phyloP scores from a whole-genome alignment of 1,140 invertebrate genomes.

The Pseudomyrmex flavicornis region DNA sequence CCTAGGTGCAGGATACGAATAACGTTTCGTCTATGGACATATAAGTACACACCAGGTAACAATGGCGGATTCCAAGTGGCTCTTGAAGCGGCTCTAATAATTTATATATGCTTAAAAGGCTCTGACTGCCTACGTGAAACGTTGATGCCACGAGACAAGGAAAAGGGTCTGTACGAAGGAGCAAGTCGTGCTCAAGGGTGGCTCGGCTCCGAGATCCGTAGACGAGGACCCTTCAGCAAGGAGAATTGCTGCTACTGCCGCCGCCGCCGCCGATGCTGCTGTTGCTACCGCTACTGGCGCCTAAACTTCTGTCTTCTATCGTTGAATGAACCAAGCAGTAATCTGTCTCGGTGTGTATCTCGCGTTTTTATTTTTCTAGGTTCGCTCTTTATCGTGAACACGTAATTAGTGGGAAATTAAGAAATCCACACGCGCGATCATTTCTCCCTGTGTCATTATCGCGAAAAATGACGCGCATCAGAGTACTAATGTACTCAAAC shows the following conservation, averaged over 20 bases:
- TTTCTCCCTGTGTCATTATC: not conserved
- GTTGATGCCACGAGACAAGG: slow-evolving; percentile 80
- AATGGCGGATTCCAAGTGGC: slow-evolving; percentile 79
- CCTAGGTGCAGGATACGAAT: slow-evolving; percentile 62
- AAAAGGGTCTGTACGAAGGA: slow-evolving; percentile 75
- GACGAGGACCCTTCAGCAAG: slow-evolving; percentile 79
- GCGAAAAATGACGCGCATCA: slow-evolving; percentile 1
- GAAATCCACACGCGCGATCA: not conserved
- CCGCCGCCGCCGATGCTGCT: slow-evolving; percentile 53
- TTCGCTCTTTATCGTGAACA: not conserved
- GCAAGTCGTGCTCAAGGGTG: slow-evolving; percentile 81
- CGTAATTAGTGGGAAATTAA: not conserved
- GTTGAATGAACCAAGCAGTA: slow-evolving; percentile 59
- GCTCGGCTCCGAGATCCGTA: slow-evolving; percentile 76
- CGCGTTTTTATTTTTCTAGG: not conserved
- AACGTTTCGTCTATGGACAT: slow-evolving; percentile 69
- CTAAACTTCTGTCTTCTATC: slow-evolving; percentile 76
- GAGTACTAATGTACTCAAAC: not conserved
- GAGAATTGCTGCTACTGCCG: slow-evolving; percentile 77
- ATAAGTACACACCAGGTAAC: slow-evolving; percentile 72
- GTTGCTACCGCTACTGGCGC: slow-evolving; percentile 55
- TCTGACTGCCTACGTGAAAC: slow-evolving; percentile 79
- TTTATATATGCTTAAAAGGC: slow-evolving; percentile 82
- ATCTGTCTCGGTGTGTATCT: slow-evolving; percentile 43
- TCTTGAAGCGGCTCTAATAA: slow-evolving; percentile 81